Evolutionary conservation across 1,140 invertebrate genomes (phyloP).

Genomic region (Heliconius eleuchia): DNA sequence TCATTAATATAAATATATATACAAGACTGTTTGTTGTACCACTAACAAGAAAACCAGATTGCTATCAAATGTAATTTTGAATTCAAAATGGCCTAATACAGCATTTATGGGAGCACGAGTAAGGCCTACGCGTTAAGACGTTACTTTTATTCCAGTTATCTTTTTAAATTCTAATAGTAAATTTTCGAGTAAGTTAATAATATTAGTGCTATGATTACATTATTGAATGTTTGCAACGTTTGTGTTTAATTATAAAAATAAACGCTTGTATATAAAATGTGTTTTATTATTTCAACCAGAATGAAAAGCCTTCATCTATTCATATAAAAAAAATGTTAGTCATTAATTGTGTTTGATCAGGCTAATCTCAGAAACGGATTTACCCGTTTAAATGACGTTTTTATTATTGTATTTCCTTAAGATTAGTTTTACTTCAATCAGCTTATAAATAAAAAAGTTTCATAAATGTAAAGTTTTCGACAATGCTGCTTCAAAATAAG

Average conservation of each 20-base stretch:
- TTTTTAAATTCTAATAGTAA: conserved; percentile 72
- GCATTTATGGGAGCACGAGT: conserved; percentile 31
- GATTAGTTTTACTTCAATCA: too few relatives aligned
- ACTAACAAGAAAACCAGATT: background rate
- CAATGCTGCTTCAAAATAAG: too few relatives aligned
- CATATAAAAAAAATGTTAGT: background rate
- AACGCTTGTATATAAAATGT: conserved; percentile 75
- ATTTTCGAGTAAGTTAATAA: conserved; percentile 71
- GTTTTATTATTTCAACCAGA: conserved; percentile 41
- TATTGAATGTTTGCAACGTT: conserved; percentile 77
- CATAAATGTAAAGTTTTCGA: too few relatives aligned
- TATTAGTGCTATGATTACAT: conserved; percentile 75
- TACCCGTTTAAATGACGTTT: too few relatives aligned
- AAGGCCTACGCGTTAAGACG: conserved; percentile 36
- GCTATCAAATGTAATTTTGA: conserved; percentile 14
- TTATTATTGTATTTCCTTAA: too few relatives aligned
- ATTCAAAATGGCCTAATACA: conserved; percentile 44
- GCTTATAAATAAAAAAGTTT: too few relatives aligned
- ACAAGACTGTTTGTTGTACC: background rate
- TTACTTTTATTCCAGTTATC: conserved; percentile 54
- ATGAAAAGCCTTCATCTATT: background rate
- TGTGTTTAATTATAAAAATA: conserved; percentile 78
- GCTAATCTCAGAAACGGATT: too few relatives aligned
- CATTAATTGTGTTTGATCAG: too few relatives aligned
- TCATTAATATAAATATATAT: background rate